Evolutionary conservation across 2,113 vertebrate genomes (phyloP).

Genomic region (Platycercus adscitus): DNA sequence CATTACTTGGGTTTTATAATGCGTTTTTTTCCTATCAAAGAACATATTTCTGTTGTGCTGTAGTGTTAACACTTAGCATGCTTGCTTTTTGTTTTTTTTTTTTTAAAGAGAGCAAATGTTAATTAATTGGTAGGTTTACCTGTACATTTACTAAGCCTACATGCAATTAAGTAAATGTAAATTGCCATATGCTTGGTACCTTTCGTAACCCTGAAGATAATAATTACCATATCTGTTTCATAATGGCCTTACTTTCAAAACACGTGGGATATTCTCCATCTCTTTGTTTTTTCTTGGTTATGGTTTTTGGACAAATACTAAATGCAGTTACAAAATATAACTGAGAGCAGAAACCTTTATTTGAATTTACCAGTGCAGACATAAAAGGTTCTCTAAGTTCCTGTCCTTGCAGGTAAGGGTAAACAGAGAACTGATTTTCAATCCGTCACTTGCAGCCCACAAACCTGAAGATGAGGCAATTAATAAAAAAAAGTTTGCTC

Average conservation of each 20-base stretch:
- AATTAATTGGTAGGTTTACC: no score
- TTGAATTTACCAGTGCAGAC: not conserved
- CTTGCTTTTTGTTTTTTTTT: not conserved
- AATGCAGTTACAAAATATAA: not conserved
- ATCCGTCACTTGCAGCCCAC: not conserved
- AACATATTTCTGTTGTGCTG: not conserved
- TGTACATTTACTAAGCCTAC: not conserved
- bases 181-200: slow-evolving; percentile 20
- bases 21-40: not conserved
- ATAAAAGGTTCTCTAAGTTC: not conserved
- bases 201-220: slow-evolving; percentile 26
- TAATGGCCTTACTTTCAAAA: not conserved
- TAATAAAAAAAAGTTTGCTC: not conserved
- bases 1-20: not conserved
- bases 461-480: not conserved
- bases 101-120: not conserved
- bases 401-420: not conserved
- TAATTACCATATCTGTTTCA: not conserved
- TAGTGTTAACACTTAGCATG: not conserved
- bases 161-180: slow-evolving; percentile 38
- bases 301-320: not conserved
- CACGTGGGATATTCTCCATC: not conserved
- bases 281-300: not conserved
- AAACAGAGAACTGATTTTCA: not conserved
- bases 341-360: not conserved